A percentile compares a stretch with the other conserved stretches of the same genome.
Conservation (phyloP, 2,797 vertebrate genomes). For the Mycteria americana region DNA sequence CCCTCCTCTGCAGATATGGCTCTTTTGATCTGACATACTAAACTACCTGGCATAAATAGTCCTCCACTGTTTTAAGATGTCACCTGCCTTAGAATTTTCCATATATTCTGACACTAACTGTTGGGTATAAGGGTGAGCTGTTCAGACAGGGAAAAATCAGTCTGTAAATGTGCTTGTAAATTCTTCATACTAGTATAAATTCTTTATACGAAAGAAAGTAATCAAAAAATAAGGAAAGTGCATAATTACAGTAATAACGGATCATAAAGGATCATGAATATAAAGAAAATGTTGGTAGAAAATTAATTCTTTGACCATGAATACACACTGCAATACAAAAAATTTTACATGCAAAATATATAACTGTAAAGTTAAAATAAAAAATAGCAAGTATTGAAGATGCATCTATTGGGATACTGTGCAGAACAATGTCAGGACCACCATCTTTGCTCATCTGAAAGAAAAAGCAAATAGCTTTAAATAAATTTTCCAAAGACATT, state of each 20-base stretch:
- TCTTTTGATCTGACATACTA: background rate
- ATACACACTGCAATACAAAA: background rate
- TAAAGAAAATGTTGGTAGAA: background rate
- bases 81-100: conserved; percentile 24
- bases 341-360: background rate
- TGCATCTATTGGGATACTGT: accelerated
- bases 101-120: conserved; percentile 18
- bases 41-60: conserved; percentile 31
- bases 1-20: background rate
- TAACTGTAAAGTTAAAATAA: background rate
- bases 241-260: background rate
- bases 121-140: background rate
- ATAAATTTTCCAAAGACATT: background rate
- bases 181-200: background rate
- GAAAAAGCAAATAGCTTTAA: background rate
- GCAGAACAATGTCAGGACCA: background rate
- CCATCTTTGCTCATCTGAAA: background rate
- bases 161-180: background rate
- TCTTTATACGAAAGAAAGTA: background rate
- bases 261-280: background rate
- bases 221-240: background rate
- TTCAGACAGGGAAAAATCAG: background rate
- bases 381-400: background rate
- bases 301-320: background rate
- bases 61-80: conserved; percentile 5